Evolutionary conservation across 2,113 vertebrate genomes (phyloP).

Genomic region (Odontesthes bonariensis): DNA sequence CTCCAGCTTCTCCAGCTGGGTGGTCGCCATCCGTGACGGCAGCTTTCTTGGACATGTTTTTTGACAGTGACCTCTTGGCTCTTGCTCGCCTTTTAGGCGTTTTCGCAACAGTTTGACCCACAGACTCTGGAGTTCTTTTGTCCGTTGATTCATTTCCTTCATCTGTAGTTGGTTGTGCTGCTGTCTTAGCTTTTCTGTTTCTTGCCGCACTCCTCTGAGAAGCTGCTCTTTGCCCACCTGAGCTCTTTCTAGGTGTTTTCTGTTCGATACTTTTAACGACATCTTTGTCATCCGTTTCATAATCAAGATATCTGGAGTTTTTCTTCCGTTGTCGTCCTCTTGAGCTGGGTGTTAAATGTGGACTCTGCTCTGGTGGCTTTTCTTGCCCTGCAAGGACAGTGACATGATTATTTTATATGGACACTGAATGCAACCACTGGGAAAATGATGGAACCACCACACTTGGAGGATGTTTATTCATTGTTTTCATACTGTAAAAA

Average conservation of each 20-base stretch:
- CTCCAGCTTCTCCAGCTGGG: neutral
- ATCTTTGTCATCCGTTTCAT: constrained; percentile 26
- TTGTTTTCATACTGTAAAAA: no score
- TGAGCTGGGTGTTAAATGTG: constrained; percentile 26
- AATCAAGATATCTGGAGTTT: constrained; percentile 64
- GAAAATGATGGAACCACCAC: no score
- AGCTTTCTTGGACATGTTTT: constrained; percentile 19
- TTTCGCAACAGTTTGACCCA: neutral
- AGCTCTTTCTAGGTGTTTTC: constrained; percentile 3
- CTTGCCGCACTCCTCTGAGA: constrained; percentile 15
- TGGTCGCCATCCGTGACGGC: neutral
- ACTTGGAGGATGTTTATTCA: no score
- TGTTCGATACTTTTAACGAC: neutral
- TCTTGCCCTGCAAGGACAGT: constrained; percentile 45
- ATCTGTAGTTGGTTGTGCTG: neutral
- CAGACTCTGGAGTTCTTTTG: neutral
- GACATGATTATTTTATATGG: neutral
- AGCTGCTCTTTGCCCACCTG: neutral
- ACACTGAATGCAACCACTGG: neutral
- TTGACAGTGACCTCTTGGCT: constrained; percentile 9
- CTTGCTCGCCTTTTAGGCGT: constrained; percentile 16
- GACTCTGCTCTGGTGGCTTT: constrained; percentile 3
- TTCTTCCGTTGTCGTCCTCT: constrained; percentile 58
- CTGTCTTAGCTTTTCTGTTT: neutral
- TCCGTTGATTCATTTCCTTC: neutral